Percentiles rank a stretch among this genome's conserved stretches.
Evolutionary conservation across 2,113 vertebrate genomes (phyloP).

Genomic region (Pelecanus crispus): DNA sequence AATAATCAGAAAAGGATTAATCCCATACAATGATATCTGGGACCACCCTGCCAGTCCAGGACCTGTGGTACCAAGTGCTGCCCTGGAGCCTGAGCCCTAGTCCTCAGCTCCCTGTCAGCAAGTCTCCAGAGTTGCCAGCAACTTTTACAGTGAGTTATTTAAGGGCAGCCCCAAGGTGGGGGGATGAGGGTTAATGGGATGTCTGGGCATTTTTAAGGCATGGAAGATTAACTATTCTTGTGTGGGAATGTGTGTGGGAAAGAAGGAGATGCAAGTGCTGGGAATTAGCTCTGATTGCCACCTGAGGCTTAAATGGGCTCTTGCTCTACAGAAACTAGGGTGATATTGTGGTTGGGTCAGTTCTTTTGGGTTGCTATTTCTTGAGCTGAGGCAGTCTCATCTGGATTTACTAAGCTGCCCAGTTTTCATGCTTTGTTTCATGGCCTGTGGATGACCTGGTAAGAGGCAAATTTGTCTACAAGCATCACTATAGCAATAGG

Average conservation of each 20-base stretch:
- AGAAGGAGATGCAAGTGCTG: neutral
- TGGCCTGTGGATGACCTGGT: neutral
- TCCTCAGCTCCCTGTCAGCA: neutral
- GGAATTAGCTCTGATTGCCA: neutral
- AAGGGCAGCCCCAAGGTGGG: neutral
- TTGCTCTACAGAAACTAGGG: neutral
- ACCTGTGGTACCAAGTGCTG: neutral
- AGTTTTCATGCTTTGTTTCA: neutral
- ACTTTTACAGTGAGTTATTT: neutral
- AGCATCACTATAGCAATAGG: neutral
- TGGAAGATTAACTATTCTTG: neutral
- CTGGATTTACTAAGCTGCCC: neutral
- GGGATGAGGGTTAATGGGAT: neutral
- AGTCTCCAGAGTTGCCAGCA: neutral
- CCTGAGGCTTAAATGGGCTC: neutral
- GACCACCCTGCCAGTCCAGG: neutral
- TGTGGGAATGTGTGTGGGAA: neutral
- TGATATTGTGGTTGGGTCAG: fast-evolving
- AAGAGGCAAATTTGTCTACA: neutral
- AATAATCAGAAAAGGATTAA: neutral
- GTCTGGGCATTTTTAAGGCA: neutral
- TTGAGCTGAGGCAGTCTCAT: neutral
- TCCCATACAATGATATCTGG: neutral
- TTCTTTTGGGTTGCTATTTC: neutral
- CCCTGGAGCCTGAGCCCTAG: neutral